Evolutionary conservation across 2,888 invertebrate species (phyloP).

Genomic region (Nebria brevicollis): DNA sequence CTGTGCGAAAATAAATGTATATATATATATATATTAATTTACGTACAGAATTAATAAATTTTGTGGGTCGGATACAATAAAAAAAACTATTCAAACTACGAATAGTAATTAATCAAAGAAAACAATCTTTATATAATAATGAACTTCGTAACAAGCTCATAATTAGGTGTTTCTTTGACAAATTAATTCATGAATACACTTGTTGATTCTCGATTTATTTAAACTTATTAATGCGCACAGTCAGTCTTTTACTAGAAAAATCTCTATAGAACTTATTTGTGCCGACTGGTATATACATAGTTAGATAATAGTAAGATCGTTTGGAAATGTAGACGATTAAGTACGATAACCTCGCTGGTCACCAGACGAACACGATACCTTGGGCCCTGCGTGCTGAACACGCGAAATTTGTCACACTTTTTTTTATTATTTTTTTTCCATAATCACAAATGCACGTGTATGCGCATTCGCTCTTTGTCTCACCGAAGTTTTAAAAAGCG

Average conservation of each 20-base stretch:
- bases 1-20: neutral
- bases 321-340: neutral
- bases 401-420: neutral
- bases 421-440: neutral
- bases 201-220: neutral
- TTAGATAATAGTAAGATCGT: neutral
- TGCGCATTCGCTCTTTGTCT: neutral
- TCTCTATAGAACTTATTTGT: neutral
- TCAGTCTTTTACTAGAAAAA: neutral
- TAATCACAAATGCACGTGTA: neutral
- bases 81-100: too few relatives aligned
- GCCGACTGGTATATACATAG: neutral
- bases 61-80: too few relatives aligned
- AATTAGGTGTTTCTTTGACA: neutral
- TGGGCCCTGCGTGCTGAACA: neutral
- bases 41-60: too few relatives aligned
- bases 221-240: neutral
- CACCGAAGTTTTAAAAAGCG: neutral
- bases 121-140: too few relatives aligned
- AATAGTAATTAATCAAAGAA: too few relatives aligned
- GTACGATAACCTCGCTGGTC: slow-evolving; percentile 42
- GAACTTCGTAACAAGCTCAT: neutral
- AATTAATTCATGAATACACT: neutral
- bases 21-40: neutral
- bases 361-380: slow-evolving; percentile 34